Conservation (phyloP, 1,140 invertebrate genomes). For the Matsumurasca onukii region DNA sequence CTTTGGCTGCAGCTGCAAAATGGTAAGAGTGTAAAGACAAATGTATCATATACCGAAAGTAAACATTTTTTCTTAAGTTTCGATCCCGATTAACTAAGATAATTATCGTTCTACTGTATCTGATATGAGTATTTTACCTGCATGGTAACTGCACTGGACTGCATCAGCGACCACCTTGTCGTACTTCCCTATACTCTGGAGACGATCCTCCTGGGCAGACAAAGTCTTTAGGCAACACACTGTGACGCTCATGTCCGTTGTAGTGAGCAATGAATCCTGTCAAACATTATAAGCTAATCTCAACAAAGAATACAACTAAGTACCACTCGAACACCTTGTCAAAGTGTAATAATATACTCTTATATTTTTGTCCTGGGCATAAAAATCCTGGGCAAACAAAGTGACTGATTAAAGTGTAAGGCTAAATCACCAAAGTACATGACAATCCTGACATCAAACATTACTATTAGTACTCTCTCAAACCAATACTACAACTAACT, state of each 20-base stretch:
- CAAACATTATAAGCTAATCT: conserved; percentile 6
- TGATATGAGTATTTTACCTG: conserved; percentile 47
- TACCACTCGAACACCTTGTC: not conserved
- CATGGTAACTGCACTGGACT: conserved; percentile 58
- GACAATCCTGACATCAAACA: too few relatives aligned
- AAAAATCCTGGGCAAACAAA: too few relatives aligned
- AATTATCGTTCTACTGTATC: not conserved
- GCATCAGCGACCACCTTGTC: conserved; percentile 55
- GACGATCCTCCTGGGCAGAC: conserved; percentile 50
- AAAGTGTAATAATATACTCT: too few relatives aligned
- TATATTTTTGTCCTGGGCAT: too few relatives aligned
- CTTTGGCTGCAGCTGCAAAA: too few relatives aligned
- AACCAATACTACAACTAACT: too few relatives aligned
- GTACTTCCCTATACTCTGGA: conserved; percentile 51
- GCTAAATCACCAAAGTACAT: too few relatives aligned
- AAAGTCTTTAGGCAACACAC: conserved; percentile 51
- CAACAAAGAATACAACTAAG: not conserved
- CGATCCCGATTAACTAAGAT: not conserved
- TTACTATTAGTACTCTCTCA: too few relatives aligned
- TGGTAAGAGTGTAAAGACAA: too few relatives aligned
- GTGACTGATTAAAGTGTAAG: too few relatives aligned
- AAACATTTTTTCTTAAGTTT: not conserved
- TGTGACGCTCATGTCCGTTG: conserved; percentile 51
- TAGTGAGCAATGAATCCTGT: conserved; percentile 55
- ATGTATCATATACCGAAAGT: not conserved